Evolutionary conservation across 1,140 invertebrate species (phyloP), one percentile per base, ranked within the genome.

Genomic region (Neodiprion pinetum): DNA sequence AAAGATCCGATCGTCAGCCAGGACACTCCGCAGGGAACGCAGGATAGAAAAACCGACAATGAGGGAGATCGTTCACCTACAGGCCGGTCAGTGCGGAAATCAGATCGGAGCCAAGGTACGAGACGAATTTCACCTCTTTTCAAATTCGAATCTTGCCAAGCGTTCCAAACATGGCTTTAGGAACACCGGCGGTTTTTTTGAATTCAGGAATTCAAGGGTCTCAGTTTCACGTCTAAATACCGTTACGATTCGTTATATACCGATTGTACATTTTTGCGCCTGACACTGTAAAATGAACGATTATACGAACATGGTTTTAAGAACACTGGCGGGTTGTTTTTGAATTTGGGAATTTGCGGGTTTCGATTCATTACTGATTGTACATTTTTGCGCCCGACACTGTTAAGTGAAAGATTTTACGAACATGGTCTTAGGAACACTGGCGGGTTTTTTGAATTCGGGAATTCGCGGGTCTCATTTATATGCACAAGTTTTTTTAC

Each of bases 51-150:
- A 17, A 14, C 17, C 73, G 78, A 89, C 80, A 74, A 94, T 94
- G 93, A 90, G 93, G 83, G 93, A 94, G 91, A 94, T 94, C 82
- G 93, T 94, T 77, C 93, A 94, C 84, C 88, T 94, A 75, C 93
- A 94, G 85, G 93, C 92, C 75, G 93, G 93, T 75, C 93, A 94
- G 86, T 94, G 93, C 83, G 93, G 93, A 71, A 94, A 94, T 84
- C 93, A 94, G 84, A 94, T 94, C 80, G 93, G 93, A 81, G 91
- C 93, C 7, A 94, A 94, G 90, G 92, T 93, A 88, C 28, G 28
- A 85, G 80, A 79, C 50, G 70, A 1, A 50, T 70, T 71, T 76
- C 74, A 23, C 23, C 21, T 70, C 14, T 70, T 12, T 70, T 65
- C 17, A 40, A 40, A 40, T 40, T 5, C 28, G 28, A 40, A 40